phyloP scores from a whole-genome alignment of 2,797 vertebrate genomes.

The Leucoraja ocellata region DNA sequence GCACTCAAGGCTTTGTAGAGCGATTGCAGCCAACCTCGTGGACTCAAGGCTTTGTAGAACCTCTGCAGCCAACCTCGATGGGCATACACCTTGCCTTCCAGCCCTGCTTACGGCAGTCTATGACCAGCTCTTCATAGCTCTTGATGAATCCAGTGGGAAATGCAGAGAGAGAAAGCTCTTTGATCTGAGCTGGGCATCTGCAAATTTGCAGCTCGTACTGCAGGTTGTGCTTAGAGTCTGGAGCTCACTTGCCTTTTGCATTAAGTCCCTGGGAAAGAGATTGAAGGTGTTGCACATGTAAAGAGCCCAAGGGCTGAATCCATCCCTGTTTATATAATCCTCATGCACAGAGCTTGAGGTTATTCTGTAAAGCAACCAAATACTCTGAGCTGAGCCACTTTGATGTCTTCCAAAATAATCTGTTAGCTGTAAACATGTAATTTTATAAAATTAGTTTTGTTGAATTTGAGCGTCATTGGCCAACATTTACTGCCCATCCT shows the following conservation, averaged over 20 bases:
- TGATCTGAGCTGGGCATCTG: background rate
- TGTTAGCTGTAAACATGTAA: background rate
- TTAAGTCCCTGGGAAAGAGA: background rate
- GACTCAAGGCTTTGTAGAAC: too few species aligned
- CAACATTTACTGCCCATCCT: too few species aligned
- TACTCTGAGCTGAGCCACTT: background rate
- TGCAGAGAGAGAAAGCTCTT: background rate
- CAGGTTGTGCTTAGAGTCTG: background rate
- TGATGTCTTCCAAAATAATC: background rate
- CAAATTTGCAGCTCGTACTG: background rate
- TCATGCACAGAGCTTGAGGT: background rate
- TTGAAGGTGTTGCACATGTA: background rate
- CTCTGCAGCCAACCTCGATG: too few species aligned
- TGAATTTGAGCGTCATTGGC: too few species aligned
- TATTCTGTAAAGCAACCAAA: background rate
- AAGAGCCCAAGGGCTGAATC: background rate
- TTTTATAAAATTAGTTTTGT: too few species aligned
- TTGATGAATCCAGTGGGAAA: background rate
- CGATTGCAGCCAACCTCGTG: too few species aligned
- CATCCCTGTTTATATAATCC: background rate
- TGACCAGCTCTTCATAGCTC: too few species aligned
- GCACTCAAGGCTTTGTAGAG: too few species aligned
- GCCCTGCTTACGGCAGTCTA: too few species aligned
- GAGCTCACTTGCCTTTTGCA: background rate
- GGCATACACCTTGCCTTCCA: too few species aligned